Conservation (phyloP, 2,888 invertebrate species). For the Leptinotarsa juncta region DNA sequence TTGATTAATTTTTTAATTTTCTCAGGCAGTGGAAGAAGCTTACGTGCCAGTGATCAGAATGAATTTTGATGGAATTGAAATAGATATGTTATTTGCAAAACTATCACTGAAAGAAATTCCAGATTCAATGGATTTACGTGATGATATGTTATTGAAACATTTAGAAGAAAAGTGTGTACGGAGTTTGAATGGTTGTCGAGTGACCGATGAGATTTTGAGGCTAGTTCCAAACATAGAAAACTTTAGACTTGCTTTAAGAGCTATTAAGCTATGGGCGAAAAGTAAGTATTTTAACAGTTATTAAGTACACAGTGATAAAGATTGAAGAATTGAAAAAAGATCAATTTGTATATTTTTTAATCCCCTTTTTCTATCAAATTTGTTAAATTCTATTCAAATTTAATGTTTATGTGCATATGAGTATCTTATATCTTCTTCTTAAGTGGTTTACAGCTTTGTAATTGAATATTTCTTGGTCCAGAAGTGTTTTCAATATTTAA, state of each 20-base stretch:
- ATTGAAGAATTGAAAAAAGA: too few species aligned
- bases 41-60: constrained; percentile 99
- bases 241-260: constrained; percentile 91
- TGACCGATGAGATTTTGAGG: constrained; percentile 97
- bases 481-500: neutral
- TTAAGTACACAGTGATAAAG: too few species aligned
- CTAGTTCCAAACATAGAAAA: constrained; percentile 95
- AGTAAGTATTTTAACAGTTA: constrained; percentile 71
- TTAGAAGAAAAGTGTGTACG: constrained; percentile 96
- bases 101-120: constrained; percentile 96
- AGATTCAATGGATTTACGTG: constrained; percentile 87
- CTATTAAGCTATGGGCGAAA: constrained; percentile 99
- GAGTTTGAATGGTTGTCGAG: constrained; percentile 96
- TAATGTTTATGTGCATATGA: too few species aligned
- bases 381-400: too few species aligned
- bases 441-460: constrained; percentile 19
- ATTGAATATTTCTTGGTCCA: constrained; percentile 67
- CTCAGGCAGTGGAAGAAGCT: constrained; percentile 92
- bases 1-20: neutral
- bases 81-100: constrained; percentile 97
- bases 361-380: too few species aligned
- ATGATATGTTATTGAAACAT: constrained; percentile 92
- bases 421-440: too few species aligned
- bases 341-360: too few species aligned
- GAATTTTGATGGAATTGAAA: constrained; percentile 98